These are phyloP conservation scores for Bergia sp. DNA, from an alignment of 92 coral and sea anemone species.

Conservation along the genomic window DNA sequence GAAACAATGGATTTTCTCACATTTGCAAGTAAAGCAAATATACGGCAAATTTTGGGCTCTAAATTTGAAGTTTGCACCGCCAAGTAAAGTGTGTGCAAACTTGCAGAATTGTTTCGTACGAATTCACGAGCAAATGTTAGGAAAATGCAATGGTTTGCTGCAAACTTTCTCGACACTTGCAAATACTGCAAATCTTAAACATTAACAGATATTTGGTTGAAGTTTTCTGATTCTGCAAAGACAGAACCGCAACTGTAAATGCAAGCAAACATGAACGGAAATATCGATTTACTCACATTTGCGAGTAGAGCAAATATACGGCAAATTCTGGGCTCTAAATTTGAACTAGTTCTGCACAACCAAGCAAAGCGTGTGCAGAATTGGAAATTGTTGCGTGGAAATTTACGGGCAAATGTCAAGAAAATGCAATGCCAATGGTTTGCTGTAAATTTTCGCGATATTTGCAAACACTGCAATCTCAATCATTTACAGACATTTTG, in stretches of 20 bases:
- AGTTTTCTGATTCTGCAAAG: slow-evolving; percentile 21
- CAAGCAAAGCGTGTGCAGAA: not conserved
- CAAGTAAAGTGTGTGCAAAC: no score
- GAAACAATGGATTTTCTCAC: no score
- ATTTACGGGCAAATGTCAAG: not conserved
- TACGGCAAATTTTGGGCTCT: no score
- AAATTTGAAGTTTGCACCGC: no score
- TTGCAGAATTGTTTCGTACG: no score
- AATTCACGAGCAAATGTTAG: slow-evolving; percentile 12
- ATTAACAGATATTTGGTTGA: slow-evolving; percentile 15
- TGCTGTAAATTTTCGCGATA: not conserved
- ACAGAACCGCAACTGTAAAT: slow-evolving; percentile 12
- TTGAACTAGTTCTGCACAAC: no score
- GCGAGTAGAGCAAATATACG: no score
- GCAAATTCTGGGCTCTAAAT: no score
- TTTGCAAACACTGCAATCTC: not conserved
- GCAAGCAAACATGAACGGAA: not conserved
- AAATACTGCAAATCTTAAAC: not conserved
- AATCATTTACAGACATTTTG: not conserved
- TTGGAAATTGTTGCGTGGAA: not conserved
- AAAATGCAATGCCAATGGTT: not conserved
- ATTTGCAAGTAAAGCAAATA: no score
- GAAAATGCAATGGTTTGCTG: not conserved
- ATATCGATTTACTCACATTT: slow-evolving; percentile 1
- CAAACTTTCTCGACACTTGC: not conserved